Evolutionary conservation across 64 coral and sea anemone genomes (phyloP).

Genomic region (Montipora foliosa): DNA sequence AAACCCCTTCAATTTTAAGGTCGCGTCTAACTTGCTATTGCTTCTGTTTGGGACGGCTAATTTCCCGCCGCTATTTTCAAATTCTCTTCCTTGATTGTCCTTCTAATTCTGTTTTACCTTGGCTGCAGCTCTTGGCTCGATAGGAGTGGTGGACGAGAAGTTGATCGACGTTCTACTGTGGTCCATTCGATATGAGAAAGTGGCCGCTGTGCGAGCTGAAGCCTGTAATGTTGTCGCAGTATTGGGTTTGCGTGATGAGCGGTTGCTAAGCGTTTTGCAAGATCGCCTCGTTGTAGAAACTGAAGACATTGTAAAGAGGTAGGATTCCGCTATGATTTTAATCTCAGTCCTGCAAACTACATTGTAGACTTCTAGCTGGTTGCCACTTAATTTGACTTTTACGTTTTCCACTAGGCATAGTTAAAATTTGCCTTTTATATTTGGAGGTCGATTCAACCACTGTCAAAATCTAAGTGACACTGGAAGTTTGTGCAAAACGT

Average conservation of each 20-base stretch:
- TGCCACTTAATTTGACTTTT: too few relatives aligned
- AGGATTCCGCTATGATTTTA: neutral
- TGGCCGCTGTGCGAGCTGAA: conserved; percentile 96
- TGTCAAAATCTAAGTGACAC: too few relatives aligned
- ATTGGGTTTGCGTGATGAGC: conserved; percentile 82
- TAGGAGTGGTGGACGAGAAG: conserved; percentile 81
- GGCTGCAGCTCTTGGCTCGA: conserved; percentile 74
- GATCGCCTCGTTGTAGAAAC: conserved; percentile 95
- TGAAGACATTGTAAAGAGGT: conserved; percentile 96
- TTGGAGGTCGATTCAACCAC: too few relatives aligned
- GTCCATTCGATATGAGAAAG: conserved; percentile 94
- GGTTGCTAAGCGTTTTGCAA: conserved; percentile 85
- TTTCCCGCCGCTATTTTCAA: neutral
- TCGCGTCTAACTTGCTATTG: too few relatives aligned
- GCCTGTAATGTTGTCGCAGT: conserved; percentile 91
- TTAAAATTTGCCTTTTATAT: too few relatives aligned
- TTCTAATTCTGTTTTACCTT: neutral
- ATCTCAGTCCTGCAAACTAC: neutral
- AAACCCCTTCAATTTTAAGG: too few relatives aligned
- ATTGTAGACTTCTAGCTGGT: too few relatives aligned
- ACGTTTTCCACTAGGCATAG: too few relatives aligned
- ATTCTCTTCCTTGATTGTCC: neutral
- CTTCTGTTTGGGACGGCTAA: too few relatives aligned
- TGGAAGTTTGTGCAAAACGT: too few relatives aligned
- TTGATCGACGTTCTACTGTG: conserved; percentile 87